Evolutionary conservation across 2,113 vertebrate genomes (phyloP).

Genomic region (Chloebia gouldiae): DNA sequence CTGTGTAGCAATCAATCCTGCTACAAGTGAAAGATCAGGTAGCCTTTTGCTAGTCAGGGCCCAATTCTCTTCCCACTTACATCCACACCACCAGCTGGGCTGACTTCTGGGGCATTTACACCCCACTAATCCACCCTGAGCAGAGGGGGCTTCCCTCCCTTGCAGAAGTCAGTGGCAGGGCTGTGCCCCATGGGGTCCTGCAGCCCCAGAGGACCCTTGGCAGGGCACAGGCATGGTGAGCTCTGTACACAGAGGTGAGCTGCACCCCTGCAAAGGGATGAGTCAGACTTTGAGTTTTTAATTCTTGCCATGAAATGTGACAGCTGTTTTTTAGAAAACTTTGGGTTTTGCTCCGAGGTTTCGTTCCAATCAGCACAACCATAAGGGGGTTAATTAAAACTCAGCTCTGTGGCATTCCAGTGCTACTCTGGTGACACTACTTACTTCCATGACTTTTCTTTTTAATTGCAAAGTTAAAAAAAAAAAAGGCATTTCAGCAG

Average conservation of each 20-base stretch:
- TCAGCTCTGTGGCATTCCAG: not conserved
- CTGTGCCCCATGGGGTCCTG: not conserved
- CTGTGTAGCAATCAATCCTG: slow-evolving; percentile 56
- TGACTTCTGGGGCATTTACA: not conserved
- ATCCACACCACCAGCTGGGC: not conserved
- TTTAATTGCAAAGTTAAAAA: not conserved
- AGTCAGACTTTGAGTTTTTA: not conserved
- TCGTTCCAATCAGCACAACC: not conserved
- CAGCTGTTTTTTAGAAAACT: slow-evolving; percentile 29
- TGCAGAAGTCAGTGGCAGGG: not conserved
- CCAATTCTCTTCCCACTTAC: slow-evolving; percentile 18
- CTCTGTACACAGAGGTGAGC: not conserved
- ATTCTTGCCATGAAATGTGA: not conserved
- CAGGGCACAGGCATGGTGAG: not conserved
- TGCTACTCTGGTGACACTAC: not conserved
- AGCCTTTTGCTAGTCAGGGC: slow-evolving; percentile 8
- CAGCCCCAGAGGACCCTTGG: not conserved
- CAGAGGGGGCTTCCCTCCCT: not conserved
- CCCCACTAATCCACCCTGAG: not conserved
- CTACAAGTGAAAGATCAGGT: slow-evolving; percentile 16
- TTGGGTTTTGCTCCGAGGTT: not conserved
- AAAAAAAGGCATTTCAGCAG: not conserved
- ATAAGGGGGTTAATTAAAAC: not conserved
- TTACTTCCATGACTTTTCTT: not conserved
- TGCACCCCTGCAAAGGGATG: not conserved